A percentile compares a stretch with the other conserved stretches of the same genome.
Evolutionary conservation across 1,140 invertebrate species (phyloP).

Genomic region (Argopecten irradians): DNA sequence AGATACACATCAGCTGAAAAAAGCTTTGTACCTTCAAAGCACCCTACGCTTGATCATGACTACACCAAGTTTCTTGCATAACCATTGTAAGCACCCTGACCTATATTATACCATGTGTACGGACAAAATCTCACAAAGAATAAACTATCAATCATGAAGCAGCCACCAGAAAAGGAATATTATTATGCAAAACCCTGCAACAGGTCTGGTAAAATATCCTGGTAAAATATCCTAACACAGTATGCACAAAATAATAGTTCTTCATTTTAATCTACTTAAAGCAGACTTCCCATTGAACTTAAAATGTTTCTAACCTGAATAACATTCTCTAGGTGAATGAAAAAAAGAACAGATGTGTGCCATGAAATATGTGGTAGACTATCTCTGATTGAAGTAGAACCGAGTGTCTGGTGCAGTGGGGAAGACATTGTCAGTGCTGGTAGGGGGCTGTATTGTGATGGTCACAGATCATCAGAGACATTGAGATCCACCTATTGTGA

Average conservation of each 20-base stretch:
- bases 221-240: neutral
- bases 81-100: neutral
- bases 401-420: neutral
- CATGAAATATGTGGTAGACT: neutral
- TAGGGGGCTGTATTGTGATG: conserved; percentile 1
- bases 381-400: neutral
- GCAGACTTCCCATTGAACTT: neutral
- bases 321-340: neutral
- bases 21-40: neutral
- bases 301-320: neutral
- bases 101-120: neutral
- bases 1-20: neutral
- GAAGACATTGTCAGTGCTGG: conserved; percentile 8
- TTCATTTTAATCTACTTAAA: neutral
- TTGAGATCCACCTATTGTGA: neutral
- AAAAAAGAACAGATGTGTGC: neutral
- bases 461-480: conserved; percentile 14
- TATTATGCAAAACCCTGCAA: neutral
- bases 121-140: neutral
- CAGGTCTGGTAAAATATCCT: neutral
- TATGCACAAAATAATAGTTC: neutral
- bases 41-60: neutral
- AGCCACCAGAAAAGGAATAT: neutral
- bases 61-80: conserved; percentile 9
- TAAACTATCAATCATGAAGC: neutral